phyloP scores from a whole-genome alignment of 2,888 invertebrate species.

The Drosophila aldrichi region DNA sequence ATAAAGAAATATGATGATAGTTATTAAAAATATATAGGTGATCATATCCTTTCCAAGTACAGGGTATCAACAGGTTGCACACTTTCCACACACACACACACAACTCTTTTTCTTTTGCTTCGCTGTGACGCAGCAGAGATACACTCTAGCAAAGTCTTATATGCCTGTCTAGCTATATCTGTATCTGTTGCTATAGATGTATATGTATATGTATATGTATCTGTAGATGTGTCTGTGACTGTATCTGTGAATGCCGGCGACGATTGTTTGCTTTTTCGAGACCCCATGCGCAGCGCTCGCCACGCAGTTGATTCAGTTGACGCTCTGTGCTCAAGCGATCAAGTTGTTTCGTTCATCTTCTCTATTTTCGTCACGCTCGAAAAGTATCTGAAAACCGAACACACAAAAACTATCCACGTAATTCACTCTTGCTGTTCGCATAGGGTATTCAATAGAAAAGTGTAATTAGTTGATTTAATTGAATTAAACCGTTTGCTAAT shows the following conservation, averaged over 20 bases:
- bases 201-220: slow-evolving; percentile 7
- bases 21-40: no score
- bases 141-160: background rate
- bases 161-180: slow-evolving; percentile 13
- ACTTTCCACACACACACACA: no score
- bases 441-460: background rate
- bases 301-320: slow-evolving; percentile 71
- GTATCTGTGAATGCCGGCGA: slow-evolving; percentile 17
- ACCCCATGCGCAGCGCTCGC: slow-evolving; percentile 56
- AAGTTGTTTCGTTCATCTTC: slow-evolving; percentile 55
- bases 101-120: background rate
- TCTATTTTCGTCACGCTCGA: slow-evolving; percentile 10
- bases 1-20: no score
- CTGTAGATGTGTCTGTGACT: slow-evolving; percentile 7
- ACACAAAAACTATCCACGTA: slow-evolving; percentile 12
- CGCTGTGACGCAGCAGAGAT: slow-evolving; percentile 16
- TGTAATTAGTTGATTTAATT: slow-evolving; percentile 13
- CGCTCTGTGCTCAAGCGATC: slow-evolving; percentile 74
- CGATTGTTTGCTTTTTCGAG: slow-evolving; percentile 39
- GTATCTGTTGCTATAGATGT: slow-evolving; percentile 6
- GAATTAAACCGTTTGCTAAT: slow-evolving; percentile 17
- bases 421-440: slow-evolving; percentile 2
- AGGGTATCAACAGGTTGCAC: background rate
- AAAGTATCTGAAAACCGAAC: slow-evolving; percentile 10
- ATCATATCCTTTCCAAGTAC: background rate